Evolutionary conservation across 1,140 invertebrate species (phyloP), one percentile per base, ranked within the genome.

Genomic region (Tachypleus tridentatus): DNA sequence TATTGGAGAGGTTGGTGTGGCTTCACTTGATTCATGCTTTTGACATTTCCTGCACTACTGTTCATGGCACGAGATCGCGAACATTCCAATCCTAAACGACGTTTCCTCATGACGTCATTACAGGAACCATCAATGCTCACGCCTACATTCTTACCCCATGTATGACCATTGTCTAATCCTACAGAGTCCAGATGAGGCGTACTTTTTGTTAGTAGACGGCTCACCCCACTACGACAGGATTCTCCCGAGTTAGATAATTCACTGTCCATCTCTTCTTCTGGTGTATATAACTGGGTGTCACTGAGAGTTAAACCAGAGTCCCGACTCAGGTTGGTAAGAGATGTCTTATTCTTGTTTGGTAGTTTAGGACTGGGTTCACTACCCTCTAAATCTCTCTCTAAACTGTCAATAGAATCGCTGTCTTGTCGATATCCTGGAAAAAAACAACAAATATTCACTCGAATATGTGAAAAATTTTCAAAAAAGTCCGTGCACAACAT

Each of bases 271-370:
- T 87, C 86, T 71, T 89, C 88, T 69, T 91, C 89, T 61, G 85
- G 84, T 11, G 84, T 84, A 72, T 85, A 86, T 3, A 86, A 77
- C 69, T 86, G 85, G 52, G 83, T 84, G 71, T 93, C 90, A n/a
- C 88, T 91, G 57, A 91, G 79, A 3, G 89, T 92, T 6, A 93
- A 77, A 3, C 91, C 91, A 3, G 89, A 92, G 76, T 93, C 91
- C 67, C 89, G 78, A 66, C 88, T 91, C 1, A 93, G 76, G 70
- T 81, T 81, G 52, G 79, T 79, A 48, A 80, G 74, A 0, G 89
- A 92, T 77, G 92, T 84, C 74, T 91, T 89, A 73, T 89, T 88
- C 73, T 90, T 88, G 10, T 85, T 81, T 4, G 83, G 83, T 48
- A 83, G 79, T 63, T 74, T 71, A 4, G 86, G 85, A 69, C 85